These are phyloP conservation scores for Cerastis leucographa DNA, from an alignment of 2,888 invertebrate genomes.

Conservation along the genomic window DNA sequence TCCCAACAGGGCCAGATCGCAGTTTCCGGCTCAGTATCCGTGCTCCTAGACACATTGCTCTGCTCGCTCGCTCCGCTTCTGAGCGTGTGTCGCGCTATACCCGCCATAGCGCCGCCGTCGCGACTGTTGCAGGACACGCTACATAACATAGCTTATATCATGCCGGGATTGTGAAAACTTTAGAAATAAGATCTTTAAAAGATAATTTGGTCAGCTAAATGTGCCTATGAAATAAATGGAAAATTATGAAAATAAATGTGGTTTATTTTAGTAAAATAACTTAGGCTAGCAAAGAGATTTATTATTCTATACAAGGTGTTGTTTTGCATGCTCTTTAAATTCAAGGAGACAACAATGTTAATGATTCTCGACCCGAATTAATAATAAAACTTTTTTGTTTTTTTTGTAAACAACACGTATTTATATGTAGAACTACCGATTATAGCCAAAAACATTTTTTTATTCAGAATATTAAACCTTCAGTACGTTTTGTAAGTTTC, in stretches of 20 bases:
- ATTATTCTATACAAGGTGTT: too few species aligned
- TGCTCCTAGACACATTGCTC: constrained; percentile 97
- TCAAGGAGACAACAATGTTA: too few species aligned
- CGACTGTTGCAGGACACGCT: constrained; percentile 92
- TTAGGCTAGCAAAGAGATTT: too few species aligned
- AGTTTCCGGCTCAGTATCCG: constrained; percentile 98
- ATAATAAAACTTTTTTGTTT: too few species aligned
- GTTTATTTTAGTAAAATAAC: neutral
- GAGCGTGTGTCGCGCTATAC: constrained; percentile 95
- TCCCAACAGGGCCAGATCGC: constrained; percentile 95
- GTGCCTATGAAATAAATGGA: neutral
- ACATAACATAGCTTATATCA: constrained; percentile 98
- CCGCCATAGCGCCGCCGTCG: constrained; percentile 92
- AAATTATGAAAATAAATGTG: too few species aligned
- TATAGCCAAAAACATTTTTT: too few species aligned
- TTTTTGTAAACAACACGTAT: too few species aligned
- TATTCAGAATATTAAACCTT: too few species aligned
- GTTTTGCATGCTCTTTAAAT: too few species aligned
- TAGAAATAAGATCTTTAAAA: neutral
- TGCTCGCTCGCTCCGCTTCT: constrained; percentile 97
- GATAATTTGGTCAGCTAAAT: neutral
- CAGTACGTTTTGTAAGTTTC: too few species aligned
- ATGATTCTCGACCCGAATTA: too few species aligned
- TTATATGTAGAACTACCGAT: too few species aligned
- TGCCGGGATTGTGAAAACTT: constrained; percentile 88